Conservation (phyloP, 2,797 vertebrate genomes). For the Avahi laniger region DNA sequence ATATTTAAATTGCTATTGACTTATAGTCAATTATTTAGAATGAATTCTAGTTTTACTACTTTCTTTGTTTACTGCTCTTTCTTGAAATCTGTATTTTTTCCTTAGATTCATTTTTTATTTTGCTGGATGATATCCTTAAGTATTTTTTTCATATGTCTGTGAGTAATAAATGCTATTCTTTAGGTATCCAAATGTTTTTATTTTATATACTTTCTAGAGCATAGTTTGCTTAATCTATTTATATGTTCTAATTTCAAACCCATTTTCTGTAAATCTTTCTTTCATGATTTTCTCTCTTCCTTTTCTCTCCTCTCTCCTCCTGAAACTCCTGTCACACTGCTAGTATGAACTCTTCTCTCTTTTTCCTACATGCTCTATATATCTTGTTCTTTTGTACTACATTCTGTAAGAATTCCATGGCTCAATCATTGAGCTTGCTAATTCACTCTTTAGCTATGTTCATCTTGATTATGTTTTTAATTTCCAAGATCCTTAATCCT, state of each 20-base stretch:
- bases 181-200: neutral
- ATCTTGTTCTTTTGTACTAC: neutral
- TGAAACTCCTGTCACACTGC: neutral
- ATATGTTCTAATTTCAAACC: neutral
- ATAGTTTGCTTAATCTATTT: neutral
- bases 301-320: neutral
- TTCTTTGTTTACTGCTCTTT: neutral
- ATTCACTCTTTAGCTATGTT: neutral
- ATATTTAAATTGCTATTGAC: neutral
- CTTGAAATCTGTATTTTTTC: neutral
- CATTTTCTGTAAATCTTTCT: neutral
- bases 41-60: neutral
- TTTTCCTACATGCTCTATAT: neutral
- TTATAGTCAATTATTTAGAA: neutral
- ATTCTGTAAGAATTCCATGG: neutral
- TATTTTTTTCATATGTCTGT: neutral
- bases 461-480: neutral
- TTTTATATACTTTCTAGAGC: neutral
- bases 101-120: neutral
- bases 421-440: neutral
- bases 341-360: neutral
- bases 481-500: neutral
- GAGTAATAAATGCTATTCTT: neutral
- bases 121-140: neutral
- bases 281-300: neutral